These are phyloP conservation scores for Ichneumoninae sp. DNA, from an alignment of 2,888 invertebrate species.

Conservation along the genomic window DNA sequence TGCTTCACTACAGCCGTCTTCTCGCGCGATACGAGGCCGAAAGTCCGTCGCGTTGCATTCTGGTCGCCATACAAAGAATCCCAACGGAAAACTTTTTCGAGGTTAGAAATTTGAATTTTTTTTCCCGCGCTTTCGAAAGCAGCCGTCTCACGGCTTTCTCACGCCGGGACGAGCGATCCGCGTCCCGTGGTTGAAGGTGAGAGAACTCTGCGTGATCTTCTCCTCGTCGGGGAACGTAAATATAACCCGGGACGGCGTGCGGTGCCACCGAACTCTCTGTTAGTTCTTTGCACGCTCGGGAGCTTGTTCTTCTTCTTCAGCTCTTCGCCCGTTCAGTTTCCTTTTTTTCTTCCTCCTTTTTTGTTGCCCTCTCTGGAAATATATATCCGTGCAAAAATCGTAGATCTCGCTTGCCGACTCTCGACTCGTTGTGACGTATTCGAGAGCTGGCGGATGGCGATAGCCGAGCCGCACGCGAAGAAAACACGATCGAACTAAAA, in stretches of 20 bases:
- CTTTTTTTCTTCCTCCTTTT: background rate
- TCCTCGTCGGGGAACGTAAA: conserved; percentile 40
- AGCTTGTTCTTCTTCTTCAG: conserved; percentile 42
- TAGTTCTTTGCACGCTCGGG: background rate
- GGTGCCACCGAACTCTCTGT: conserved; percentile 41
- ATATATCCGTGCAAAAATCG: conserved; percentile 1
- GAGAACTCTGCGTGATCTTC: conserved; percentile 36
- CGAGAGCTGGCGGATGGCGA: background rate
- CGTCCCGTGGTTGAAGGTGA: conserved; percentile 24
- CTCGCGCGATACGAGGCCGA: conserved; percentile 33
- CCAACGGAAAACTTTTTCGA: background rate
- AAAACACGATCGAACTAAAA: conserved; percentile 67
- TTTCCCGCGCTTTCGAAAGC: background rate
- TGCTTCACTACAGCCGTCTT: conserved; percentile 7
- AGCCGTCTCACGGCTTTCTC: conserved; percentile 27
- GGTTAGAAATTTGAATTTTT: background rate
- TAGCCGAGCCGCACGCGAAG: conserved; percentile 17
- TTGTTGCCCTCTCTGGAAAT: background rate
- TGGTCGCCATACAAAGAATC: background rate
- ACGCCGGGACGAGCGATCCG: conserved; percentile 14
- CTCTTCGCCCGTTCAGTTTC: conserved; percentile 58
- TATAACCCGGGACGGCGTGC: conserved; percentile 39
- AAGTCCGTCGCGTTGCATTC: conserved; percentile 45
- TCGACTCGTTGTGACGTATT: conserved; percentile 44
- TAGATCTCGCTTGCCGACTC: conserved; percentile 26